phyloP scores from a whole-genome alignment of 1,140 invertebrate species.

The Drosophila kanapiae region DNA sequence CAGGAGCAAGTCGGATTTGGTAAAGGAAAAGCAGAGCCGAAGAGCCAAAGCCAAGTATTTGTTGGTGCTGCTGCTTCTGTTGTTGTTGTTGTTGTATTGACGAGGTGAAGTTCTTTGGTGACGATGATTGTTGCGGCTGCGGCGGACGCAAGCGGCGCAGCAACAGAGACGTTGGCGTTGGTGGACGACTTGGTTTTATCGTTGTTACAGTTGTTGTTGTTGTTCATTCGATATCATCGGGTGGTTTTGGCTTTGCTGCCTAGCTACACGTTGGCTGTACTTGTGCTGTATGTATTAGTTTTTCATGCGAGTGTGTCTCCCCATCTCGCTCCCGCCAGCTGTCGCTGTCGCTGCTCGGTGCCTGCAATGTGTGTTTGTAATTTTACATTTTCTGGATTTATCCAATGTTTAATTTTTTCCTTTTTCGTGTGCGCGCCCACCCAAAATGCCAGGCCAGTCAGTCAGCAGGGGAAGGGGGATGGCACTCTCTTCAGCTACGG shows the following conservation, averaged over 20 bases:
- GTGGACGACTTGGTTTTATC: slow-evolving; percentile 54
- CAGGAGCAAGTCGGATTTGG: slow-evolving; percentile 17
- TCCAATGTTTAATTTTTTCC: slow-evolving; percentile 81
- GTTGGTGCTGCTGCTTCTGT: neutral
- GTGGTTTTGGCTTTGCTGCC: slow-evolving; percentile 60
- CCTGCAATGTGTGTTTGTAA: slow-evolving; percentile 63
- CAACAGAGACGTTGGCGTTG: slow-evolving; percentile 54
- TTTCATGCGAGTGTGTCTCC: slow-evolving; percentile 61
- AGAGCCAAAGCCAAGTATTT: slow-evolving; percentile 57
- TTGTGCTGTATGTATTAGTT: slow-evolving; percentile 72
- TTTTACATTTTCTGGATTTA: slow-evolving; percentile 84
- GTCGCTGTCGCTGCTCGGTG: slow-evolving; percentile 9
- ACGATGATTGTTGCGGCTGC: slow-evolving; percentile 75
- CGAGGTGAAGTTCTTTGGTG: slow-evolving; percentile 80
- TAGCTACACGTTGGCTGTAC: slow-evolving; percentile 41
- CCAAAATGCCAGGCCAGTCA: slow-evolving; percentile 52
- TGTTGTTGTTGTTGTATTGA: slow-evolving; percentile 70
- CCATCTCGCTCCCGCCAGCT: slow-evolving; percentile 23
- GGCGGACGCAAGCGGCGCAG: slow-evolving; percentile 21
- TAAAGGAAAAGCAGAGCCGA: slow-evolving; percentile 29
- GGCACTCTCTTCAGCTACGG: slow-evolving; percentile 42
- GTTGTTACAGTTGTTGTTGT: slow-evolving; percentile 48
- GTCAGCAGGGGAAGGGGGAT: neutral
- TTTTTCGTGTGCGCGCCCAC: slow-evolving; percentile 66
- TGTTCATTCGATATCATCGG: slow-evolving; percentile 73